A percentile compares a stretch with the other conserved stretches of the same genome.
Conservation (phyloP, 1,140 invertebrate genomes). For the Diachasma alloeum region DNA sequence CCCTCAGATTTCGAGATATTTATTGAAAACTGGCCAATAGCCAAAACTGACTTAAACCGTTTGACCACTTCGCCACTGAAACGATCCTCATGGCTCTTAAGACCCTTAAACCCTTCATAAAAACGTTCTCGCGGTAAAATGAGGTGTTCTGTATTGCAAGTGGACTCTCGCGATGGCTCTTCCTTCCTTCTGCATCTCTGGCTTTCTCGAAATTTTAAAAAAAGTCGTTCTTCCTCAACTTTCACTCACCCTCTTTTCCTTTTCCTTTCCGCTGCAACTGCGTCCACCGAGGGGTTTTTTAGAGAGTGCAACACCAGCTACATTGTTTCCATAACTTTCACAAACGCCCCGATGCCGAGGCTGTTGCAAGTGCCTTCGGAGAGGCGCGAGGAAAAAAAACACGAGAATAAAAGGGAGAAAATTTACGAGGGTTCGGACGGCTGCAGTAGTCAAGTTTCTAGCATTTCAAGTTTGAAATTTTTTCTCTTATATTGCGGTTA, state of each 20-base stretch:
- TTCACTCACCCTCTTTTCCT: background rate
- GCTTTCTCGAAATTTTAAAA: background rate
- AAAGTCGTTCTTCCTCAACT: background rate
- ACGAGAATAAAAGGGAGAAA: background rate
- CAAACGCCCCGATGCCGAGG: background rate
- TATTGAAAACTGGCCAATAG: too few relatives aligned
- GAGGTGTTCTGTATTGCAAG: too few relatives aligned
- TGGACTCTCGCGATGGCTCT: too few relatives aligned
- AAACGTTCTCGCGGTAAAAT: too few relatives aligned
- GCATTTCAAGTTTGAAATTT: background rate
- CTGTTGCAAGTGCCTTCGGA: background rate
- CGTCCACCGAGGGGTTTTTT: background rate
- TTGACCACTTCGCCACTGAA: too few relatives aligned
- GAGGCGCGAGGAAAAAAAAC: background rate
- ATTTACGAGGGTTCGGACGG: background rate
- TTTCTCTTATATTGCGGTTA: background rate
- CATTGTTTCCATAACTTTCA: background rate
- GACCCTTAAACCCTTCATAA: too few relatives aligned
- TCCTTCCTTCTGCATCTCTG: background rate
- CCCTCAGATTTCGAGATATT: too few relatives aligned
- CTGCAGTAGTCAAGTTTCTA: background rate
- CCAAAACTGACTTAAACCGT: too few relatives aligned
- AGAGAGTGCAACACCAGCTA: background rate
- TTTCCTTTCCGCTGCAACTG: background rate
- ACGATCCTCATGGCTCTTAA: too few relatives aligned